Conservation (phyloP, 2,888 invertebrate species). For the Masnerella sp. region DNA sequence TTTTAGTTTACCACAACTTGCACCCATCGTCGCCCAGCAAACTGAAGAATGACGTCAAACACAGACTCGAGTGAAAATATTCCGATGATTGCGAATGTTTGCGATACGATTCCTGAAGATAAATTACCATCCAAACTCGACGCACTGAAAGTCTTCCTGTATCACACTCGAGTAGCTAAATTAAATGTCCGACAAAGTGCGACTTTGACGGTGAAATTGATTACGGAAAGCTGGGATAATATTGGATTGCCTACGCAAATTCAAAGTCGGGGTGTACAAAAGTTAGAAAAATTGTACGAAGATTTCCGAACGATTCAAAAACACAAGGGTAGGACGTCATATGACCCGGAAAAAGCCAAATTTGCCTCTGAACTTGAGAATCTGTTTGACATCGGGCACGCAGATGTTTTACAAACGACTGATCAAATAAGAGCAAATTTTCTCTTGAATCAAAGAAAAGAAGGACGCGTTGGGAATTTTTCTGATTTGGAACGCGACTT, state of each 20-base stretch:
- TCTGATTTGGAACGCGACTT: constrained; percentile 16
- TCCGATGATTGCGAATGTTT: constrained; percentile 14
- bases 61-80: constrained; percentile 17
- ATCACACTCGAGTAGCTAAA: constrained; percentile 1
- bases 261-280: background rate
- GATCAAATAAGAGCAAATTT: constrained; percentile 14
- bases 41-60: constrained; percentile 11
- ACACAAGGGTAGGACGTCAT: constrained; percentile 58
- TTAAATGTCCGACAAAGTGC: background rate
- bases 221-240: constrained; percentile 5
- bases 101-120: constrained; percentile 13
- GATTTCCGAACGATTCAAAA: constrained; percentile 59
- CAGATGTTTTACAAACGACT: constrained; percentile 45
- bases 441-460: constrained; percentile 25
- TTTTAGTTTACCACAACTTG: constrained; percentile 8
- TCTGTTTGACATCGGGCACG: constrained; percentile 58
- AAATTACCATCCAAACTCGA: constrained; percentile 19
- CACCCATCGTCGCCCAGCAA: constrained; percentile 10
- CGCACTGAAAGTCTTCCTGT: constrained; percentile 6
- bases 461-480: constrained; percentile 19
- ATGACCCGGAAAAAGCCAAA: constrained; percentile 41
- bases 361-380: constrained; percentile 46
- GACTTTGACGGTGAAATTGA: background rate
- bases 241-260: constrained; percentile 15
- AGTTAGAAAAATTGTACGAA: constrained; percentile 6